These are phyloP conservation scores for Petaurus breviceps DNA, from an alignment of 2,113 vertebrate species.

Conservation along the genomic window DNA sequence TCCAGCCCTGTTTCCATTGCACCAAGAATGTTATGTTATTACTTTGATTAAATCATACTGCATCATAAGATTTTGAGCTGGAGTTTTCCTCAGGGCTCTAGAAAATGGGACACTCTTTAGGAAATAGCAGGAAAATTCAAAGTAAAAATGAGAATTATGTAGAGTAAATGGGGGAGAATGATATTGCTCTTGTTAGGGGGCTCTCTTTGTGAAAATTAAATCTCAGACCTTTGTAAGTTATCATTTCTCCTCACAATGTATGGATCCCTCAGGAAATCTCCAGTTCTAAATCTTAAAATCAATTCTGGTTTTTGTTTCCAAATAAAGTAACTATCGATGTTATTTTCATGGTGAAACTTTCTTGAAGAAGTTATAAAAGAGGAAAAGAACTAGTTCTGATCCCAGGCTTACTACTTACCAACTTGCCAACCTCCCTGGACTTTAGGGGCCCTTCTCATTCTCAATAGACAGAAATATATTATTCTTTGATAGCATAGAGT, in stretches of 20 bases:
- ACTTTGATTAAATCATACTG: background rate
- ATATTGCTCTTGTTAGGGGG: background rate
- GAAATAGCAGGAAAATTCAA: background rate
- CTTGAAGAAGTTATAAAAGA: background rate
- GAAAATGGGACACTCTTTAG: background rate
- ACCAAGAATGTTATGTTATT: background rate
- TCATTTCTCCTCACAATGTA: background rate
- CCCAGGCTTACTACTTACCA: background rate
- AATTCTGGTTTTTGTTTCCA: background rate
- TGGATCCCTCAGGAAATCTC: background rate
- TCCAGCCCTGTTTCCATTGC: background rate
- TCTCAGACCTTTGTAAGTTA: background rate
- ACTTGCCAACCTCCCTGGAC: background rate
- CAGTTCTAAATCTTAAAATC: background rate
- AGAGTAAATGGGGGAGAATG: background rate
- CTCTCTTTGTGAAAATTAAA: background rate
- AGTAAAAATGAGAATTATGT: background rate
- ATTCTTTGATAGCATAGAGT: background rate
- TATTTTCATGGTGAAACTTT: background rate
- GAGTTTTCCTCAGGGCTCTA: background rate
- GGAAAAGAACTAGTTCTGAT: background rate
- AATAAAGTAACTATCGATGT: background rate
- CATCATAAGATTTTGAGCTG: background rate
- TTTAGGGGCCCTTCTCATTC: background rate
- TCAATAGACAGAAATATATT: background rate